Base-by-base conservation (phyloP, 2,797 vertebrate genomes). In the Lophura swinhoii region DNA sequence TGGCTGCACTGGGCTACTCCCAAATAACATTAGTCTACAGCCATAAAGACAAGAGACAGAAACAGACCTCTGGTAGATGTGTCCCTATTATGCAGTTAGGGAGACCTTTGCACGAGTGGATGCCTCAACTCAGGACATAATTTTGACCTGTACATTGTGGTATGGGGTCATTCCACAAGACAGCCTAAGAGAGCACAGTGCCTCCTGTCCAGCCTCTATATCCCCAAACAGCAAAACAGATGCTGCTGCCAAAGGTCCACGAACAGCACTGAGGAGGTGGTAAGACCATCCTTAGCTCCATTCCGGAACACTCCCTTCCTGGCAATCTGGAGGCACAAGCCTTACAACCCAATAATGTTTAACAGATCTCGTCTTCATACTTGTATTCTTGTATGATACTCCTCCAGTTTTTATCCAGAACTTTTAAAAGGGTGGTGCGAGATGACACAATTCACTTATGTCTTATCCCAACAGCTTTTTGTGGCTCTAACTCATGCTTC, bases 141-240 rank as follows among this genome's bases (percentile, higher is more conserved):
- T 5, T 72, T n/a, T 33, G 35, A 62, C 31, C 35, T 10, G 21
- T 23, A 56, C 0, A 0, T 12, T 41, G 13, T 4, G 4, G 3
- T 22, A 39, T 9, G 28, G 53, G 9, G 14, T 60, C 18, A 39
- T 31, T 56, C 72, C 60, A 62, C 4, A 35, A 33, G 37, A 76
- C 8, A 53, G 22, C 21, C 33, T 33, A 53, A n/a, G 39, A 62
- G 23, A 71, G 43, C 24, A 55, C 35, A 21, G 26, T 23, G 21
- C 29, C 31, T 35, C n/a, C 77, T 67, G 68, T 48, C 31, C 1
- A 1, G 26, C 21, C 51, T 24, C 64, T 41, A 26, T 26, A 37
- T 4, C 18, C 35, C 31, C 10, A 16, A 72, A 29, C 15, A 37
- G 35, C 46, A 44, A 31, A 55, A 28, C 15, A 62, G 53, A 72